Evolutionary conservation across 30 jellyfish, hydroid and myxozoan genomes (phyloP).

Genomic region (Hydractinia symbiolongicarpus): DNA sequence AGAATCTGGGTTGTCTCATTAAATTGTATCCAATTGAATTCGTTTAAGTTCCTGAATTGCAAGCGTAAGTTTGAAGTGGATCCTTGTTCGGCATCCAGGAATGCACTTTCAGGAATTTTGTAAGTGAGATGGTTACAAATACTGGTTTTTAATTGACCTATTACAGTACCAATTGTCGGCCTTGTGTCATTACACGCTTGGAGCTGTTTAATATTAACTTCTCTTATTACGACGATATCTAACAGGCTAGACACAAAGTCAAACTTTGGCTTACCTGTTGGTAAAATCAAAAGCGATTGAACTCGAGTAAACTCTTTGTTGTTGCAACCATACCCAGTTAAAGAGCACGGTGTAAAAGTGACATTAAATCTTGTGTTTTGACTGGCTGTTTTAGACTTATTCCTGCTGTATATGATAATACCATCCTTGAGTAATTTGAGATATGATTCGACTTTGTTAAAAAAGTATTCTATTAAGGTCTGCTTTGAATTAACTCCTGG

Average conservation of each 20-base stretch:
- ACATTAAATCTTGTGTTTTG: not conserved
- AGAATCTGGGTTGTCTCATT: not conserved
- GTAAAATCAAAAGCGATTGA: not conserved
- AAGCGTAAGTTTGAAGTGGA: not conserved
- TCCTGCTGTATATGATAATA: not conserved
- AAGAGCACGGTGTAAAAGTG: not conserved
- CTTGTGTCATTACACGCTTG: not conserved
- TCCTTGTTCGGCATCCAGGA: not conserved
- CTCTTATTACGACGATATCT: not conserved
- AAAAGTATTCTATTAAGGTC: not conserved
- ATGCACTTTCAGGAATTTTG: not conserved
- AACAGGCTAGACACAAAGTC: constrained; percentile 4
- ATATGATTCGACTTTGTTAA: not conserved
- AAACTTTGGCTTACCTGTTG: not conserved
- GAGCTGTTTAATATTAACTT: not conserved
- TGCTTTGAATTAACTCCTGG: not conserved
- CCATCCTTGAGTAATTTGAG: not conserved
- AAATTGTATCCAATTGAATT: constrained; percentile 9
- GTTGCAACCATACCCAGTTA: not conserved
- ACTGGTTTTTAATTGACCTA: not conserved
- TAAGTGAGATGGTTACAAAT: not conserved
- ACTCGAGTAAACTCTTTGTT: not conserved
- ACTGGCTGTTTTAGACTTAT: not conserved
- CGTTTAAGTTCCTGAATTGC: not conserved
- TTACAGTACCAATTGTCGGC: constrained; percentile 4